Evolutionary conservation across 1,140 invertebrate species (phyloP), one percentile per base, ranked within the genome.

Genomic region (Leptinotarsa defecta): DNA sequence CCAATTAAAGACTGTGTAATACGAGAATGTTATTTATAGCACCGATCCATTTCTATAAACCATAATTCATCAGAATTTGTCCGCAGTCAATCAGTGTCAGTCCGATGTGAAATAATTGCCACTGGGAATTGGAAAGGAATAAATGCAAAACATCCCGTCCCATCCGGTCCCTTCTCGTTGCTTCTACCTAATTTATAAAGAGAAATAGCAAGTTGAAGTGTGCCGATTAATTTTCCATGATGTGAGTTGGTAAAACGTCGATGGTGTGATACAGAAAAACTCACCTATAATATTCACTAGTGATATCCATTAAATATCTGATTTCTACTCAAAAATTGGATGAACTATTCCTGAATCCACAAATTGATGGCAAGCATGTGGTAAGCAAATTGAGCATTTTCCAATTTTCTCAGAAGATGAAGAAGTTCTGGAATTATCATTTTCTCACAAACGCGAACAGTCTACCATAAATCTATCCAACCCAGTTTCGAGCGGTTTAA

Each of bases 81-180:
- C 77, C 67, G 69, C 74, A 80, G 75, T 81, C 76, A 68, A 81
- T 79, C 78, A 81, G 70, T 77, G 79, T 78, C 79, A 81, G 76
- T 79, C 74, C 71, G 74, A 68, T 74, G 74, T 72, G 52, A 71
- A 75, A 76, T 81, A 81, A 81, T 79, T 78, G 76, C 79, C 72
- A 75, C 24, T 71, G 77, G 79, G 79, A 79, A 81, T 81, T 79
- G 78, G 62, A 75, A 73, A 74, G 73, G 67, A 80, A 79, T 77
- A 34, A 77, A 74, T 77, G 76, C 69, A 78, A 74, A 74, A 73
- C 76, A 77, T 77, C 74, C 68, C 70, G 13, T 62, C 70, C 61
- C 19, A 61, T 52, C 5, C 17, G 5, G 67, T n/a, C 15, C 5
- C 24, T 71, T 13, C 20, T 52, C 61, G 27, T 52, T 27, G 4